Percentiles rank a stretch among this genome's conserved stretches.
These are phyloP conservation scores for Poicephalus meyeri DNA, from an alignment of 2,113 vertebrate species.

Conservation along the genomic window DNA sequence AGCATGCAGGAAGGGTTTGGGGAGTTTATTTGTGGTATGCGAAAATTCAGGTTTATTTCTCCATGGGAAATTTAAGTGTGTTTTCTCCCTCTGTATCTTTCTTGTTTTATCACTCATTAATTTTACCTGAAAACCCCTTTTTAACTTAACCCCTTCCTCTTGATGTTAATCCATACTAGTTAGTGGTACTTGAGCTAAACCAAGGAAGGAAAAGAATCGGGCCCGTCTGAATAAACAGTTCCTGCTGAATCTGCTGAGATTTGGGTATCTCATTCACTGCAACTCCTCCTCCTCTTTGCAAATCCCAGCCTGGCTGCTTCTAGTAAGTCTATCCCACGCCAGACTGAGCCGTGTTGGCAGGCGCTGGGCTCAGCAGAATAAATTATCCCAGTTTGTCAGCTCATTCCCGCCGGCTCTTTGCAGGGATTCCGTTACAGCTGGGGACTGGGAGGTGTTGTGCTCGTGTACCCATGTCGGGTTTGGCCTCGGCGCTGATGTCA, in stretches of 20 bases:
- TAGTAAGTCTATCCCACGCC: conserved; percentile 40
- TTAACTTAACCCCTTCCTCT: not conserved
- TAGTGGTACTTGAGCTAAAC: not conserved
- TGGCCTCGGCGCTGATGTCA: not conserved
- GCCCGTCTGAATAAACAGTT: not conserved
- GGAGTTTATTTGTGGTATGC: not conserved
- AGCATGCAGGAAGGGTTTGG: not conserved
- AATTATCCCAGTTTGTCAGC: conserved; percentile 1
- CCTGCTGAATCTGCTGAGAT: not conserved
- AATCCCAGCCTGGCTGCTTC: not conserved
- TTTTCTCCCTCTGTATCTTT: not conserved
- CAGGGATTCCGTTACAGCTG: not conserved
- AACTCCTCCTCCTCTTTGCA: not conserved
- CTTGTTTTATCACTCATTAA: not conserved
- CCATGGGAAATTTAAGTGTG: fast-evolving
- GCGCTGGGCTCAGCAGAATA: conserved; percentile 33
- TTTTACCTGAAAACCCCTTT: not conserved
- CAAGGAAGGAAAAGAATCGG: not conserved
- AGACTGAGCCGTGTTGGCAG: conserved; percentile 60
- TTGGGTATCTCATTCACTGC: not conserved
- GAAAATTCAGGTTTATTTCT: not conserved
- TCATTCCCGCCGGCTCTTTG: not conserved
- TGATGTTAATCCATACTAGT: not conserved
- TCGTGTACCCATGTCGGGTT: not conserved
- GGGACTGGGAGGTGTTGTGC: not conserved